Evolutionary conservation across 2,113 vertebrate species (phyloP).

Genomic region (Callipepla californica): DNA sequence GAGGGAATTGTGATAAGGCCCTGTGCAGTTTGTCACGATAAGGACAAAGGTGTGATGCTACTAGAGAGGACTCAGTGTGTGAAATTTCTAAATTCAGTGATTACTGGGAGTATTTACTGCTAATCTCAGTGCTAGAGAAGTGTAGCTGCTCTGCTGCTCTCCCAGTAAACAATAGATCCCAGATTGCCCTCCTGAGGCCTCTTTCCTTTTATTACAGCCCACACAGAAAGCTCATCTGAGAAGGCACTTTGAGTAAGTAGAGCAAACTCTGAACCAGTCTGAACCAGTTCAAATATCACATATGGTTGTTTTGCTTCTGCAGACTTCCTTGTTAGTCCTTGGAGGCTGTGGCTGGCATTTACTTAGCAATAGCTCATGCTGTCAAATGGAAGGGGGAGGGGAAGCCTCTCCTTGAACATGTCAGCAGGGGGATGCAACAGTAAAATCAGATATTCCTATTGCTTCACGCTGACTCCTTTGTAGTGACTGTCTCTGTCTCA

Average conservation of each 20-base stretch:
- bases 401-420: constrained; percentile 25
- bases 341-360: constrained; percentile 63
- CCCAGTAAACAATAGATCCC: background rate
- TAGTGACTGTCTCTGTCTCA: background rate
- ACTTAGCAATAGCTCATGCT: constrained; percentile 51
- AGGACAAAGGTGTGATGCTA: background rate
- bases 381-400: constrained; percentile 53
- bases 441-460: background rate
- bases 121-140: constrained; percentile 3
- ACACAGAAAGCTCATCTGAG: constrained; percentile 28
- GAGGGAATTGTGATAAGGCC: background rate
- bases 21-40: background rate
- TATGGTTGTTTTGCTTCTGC: constrained; percentile 65
- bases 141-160: background rate
- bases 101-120: background rate
- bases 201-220: constrained; percentile 14
- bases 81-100: background rate
- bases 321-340: constrained; percentile 67
- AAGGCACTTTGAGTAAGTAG: background rate
- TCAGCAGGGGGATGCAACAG: background rate
- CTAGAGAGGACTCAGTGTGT: background rate
- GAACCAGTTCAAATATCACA: constrained; percentile 58
- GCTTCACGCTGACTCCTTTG: background rate
- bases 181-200: background rate
- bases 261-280: constrained; percentile 60